Evolutionary conservation across 2,113 vertebrate species (phyloP), one percentile per base, ranked within the genome.

Genomic region (Prolemur simus): DNA sequence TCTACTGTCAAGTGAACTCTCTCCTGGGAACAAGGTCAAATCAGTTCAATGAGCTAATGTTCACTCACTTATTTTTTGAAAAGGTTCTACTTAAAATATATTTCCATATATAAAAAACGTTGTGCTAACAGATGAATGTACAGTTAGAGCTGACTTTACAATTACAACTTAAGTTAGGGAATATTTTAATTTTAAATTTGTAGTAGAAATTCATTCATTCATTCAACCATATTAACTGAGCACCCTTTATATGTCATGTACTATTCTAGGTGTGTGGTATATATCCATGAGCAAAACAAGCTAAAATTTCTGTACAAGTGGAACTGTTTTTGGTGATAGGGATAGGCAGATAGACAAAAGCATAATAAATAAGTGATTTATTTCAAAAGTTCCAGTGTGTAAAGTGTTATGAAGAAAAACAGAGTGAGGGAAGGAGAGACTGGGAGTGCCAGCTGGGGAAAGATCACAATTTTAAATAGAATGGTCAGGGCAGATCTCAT

Each of bases 1-100:
- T 11, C 25, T 95, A 63, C 80, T 84, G 83, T 95, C 86, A 93
- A 96, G 49, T 95, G 95, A 96, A 97, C 96, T 96, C n/a, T 93
- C 37, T 94, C 49, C 71, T 45, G 37, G 69, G 15, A 87, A 25
- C 68, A 95, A 97, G 95, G 96, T 97, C 69, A 97, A 64, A 8
- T 95, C 34, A 97, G 94, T 96, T 96, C 96, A 95, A 9, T 45
- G n/a, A 95, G 17, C 6, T 47, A 15, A 64, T 83, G n/a, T 92
- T 95, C 13, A 66, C 45, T 84, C 14, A 20, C 13, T 84, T 68
- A 32, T 37, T 60, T 49, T 82, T 87, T 74, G 34, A 14, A 56
- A 63, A n/a, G 49, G 0, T 94, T 68, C 17, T 88, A 60, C n/a
- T 56, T 95, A 92, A 93, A 95, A 93, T 82, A 84, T 71, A 60